These are phyloP conservation scores for Margaritifera margaritifera DNA, from an alignment of 2,888 invertebrate genomes.

Conservation along the genomic window DNA sequence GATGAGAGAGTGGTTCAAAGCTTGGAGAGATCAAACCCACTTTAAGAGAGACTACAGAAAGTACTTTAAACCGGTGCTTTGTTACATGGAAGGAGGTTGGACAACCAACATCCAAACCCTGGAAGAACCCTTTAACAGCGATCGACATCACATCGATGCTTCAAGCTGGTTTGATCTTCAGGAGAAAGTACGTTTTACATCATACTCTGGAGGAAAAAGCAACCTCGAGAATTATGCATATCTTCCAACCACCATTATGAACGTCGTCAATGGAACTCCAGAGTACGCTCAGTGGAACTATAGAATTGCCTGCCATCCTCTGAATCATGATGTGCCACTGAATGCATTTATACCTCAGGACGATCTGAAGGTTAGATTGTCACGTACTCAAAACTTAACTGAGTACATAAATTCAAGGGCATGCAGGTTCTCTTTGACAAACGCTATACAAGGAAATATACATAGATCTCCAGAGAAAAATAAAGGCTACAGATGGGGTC, in stretches of 20 bases:
- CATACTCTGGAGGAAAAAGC: constrained; percentile 52
- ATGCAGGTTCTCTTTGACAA: not conserved
- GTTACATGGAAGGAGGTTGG: constrained; percentile 55
- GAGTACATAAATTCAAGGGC: constrained; percentile 21
- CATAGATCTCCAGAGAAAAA: not conserved
- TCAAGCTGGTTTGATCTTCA: constrained; percentile 52
- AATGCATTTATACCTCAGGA: constrained; percentile 32
- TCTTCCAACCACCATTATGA: constrained; percentile 54
- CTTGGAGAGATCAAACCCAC: constrained; percentile 36
- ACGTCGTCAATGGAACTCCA: constrained; percentile 40
- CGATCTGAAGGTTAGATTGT: constrained; percentile 37
- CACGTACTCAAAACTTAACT: constrained; percentile 13
- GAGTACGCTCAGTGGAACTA: constrained; percentile 61
- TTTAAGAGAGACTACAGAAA: constrained; percentile 34
- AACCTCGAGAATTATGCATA: constrained; percentile 54
- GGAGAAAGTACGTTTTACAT: constrained; percentile 48
- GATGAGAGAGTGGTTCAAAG: constrained; percentile 52
- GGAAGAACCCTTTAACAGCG: constrained; percentile 54
- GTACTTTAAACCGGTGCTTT: constrained; percentile 51
- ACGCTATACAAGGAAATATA: too few species aligned
- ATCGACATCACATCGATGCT: constrained; percentile 55
- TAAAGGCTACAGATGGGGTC: constrained; percentile 29
- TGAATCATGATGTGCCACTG: constrained; percentile 36
- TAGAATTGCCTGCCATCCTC: constrained; percentile 50
- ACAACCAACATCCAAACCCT: constrained; percentile 38